Conservation (phyloP, 2,797 vertebrate genomes). For the Graptemys geographica region DNA sequence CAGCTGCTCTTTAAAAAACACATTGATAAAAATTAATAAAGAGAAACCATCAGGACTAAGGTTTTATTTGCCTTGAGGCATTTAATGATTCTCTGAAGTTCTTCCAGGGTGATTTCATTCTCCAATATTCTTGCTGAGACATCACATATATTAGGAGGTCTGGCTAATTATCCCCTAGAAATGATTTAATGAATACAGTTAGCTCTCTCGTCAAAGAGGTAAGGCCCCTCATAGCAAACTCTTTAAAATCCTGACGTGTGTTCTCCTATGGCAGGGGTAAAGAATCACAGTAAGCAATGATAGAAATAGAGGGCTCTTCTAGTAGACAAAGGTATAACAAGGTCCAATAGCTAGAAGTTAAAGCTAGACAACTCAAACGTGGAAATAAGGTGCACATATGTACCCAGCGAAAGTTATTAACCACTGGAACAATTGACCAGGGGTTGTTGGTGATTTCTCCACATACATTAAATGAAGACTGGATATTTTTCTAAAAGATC, state of each 20-base stretch:
- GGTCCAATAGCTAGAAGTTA: background rate
- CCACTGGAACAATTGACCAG: background rate
- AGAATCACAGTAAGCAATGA: background rate
- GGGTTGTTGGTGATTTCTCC: background rate
- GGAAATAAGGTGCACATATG: background rate
- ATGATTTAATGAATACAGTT: background rate
- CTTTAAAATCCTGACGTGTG: background rate
- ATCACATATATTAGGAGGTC: background rate
- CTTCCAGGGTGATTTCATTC: background rate
- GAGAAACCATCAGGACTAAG: background rate
- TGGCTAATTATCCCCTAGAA: background rate
- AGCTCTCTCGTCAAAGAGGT: background rate
- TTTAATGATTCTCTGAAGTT: background rate
- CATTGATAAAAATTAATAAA: background rate
- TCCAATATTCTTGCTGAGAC: background rate
- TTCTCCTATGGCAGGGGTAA: background rate
- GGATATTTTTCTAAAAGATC: background rate
- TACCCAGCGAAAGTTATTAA: background rate
- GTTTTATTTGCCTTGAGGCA: background rate
- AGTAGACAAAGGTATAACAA: no score
- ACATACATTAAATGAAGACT: background rate
- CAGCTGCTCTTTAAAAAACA: background rate
- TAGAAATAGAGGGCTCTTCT: background rate
- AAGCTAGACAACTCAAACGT: background rate
- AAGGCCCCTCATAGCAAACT: background rate